A percentile compares a stretch with the other conserved stretches of the same genome.
Evolutionary conservation across 2,888 invertebrate species (phyloP).

Genomic region (Dysmachus trigonus): DNA sequence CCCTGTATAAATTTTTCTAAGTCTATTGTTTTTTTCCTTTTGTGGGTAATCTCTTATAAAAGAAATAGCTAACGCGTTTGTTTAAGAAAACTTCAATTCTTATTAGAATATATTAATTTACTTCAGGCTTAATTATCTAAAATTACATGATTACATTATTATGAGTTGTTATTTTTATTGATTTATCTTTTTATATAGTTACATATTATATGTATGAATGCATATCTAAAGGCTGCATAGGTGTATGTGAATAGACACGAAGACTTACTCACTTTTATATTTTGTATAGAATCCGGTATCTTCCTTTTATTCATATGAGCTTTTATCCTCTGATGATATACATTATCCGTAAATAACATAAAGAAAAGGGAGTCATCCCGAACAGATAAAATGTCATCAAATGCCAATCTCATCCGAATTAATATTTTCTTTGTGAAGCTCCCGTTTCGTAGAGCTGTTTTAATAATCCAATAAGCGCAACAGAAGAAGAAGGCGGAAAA

Average conservation of each 20-base stretch:
- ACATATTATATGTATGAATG: neutral
- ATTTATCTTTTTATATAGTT: too few relatives aligned
- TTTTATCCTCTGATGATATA: neutral
- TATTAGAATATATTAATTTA: too few relatives aligned
- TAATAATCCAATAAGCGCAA: constrained; percentile 42
- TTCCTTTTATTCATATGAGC: neutral
- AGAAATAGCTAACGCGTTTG: too few relatives aligned
- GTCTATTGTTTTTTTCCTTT: too few relatives aligned
- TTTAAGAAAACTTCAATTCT: too few relatives aligned
- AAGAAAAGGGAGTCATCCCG: neutral
- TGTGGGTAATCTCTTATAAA: too few relatives aligned
- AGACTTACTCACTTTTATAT: neutral
- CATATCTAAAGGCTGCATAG: neutral
- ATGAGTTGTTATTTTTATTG: neutral
- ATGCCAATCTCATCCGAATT: constrained; percentile 29
- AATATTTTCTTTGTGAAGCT: neutral
- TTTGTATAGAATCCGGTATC: neutral
- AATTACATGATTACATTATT: too few relatives aligned
- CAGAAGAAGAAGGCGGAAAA: constrained; percentile 4
- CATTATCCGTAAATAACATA: neutral
- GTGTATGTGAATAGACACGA: neutral
- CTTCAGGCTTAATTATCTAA: too few relatives aligned
- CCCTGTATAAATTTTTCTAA: too few relatives aligned
- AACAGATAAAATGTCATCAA: constrained; percentile 20
- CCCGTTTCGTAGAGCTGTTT: neutral